A percentile compares a stretch with the other conserved stretches of the same genome.
These are phyloP conservation scores for Philopotamus ludificatus DNA, from an alignment of 1,140 invertebrate species.

Conservation along the genomic window DNA sequence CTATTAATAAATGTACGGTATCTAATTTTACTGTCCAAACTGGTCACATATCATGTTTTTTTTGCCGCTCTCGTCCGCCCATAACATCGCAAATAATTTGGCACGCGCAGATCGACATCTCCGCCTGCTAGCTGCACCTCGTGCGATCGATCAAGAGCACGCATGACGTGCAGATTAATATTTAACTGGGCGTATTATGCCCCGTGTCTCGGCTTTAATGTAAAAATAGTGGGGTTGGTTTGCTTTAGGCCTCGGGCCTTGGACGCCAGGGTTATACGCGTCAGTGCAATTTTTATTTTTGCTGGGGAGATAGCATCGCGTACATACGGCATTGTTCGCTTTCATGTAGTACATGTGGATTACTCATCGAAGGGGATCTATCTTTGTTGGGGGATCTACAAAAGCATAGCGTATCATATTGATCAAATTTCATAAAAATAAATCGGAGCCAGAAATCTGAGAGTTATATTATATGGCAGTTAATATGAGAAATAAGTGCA, in stretches of 20 bases:
- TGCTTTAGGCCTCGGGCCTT: constrained; percentile 1
- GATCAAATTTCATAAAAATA: background rate
- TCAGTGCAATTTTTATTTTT: background rate
- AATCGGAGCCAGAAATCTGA: too few species aligned
- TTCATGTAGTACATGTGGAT: background rate
- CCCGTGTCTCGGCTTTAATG: constrained; percentile 23
- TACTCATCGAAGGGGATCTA: too few species aligned
- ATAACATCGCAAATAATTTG: too few species aligned
- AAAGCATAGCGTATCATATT: too few species aligned
- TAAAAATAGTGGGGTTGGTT: constrained; percentile 35
- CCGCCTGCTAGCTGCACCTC: background rate
- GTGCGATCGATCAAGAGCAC: constrained; percentile 27
- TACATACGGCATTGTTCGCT: background rate
- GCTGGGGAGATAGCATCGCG: background rate
- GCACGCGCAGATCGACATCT: background rate
- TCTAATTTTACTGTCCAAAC: too few species aligned
- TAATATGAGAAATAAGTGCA: too few species aligned
- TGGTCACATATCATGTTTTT: too few species aligned
- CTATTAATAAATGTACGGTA: too few species aligned
- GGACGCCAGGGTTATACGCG: background rate
- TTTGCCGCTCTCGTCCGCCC: too few species aligned
- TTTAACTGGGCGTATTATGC: constrained; percentile 27
- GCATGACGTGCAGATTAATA: constrained; percentile 26
- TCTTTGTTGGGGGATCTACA: too few species aligned
- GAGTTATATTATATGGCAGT: too few species aligned